Evolutionary conservation across 2,888 invertebrate genomes (phyloP).

Genomic region (Macrosoma leucophasiata): DNA sequence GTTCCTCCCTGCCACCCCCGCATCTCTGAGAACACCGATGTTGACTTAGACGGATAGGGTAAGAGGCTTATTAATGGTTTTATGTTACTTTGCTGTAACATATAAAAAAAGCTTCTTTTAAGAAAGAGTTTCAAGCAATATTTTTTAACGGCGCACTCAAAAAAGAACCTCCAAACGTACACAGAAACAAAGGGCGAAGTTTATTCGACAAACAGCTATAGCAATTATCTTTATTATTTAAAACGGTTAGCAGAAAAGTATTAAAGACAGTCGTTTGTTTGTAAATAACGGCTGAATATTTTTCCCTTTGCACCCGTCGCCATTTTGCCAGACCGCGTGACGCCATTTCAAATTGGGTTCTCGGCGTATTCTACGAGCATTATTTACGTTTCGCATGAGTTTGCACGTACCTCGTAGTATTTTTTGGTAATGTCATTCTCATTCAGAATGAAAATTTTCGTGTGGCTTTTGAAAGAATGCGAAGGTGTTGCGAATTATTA

Average conservation of each 20-base stretch:
- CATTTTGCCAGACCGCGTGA: conserved; percentile 73
- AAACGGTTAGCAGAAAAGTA: too few species aligned
- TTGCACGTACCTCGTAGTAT: conserved; percentile 17
- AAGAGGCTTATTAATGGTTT: conserved; percentile 76
- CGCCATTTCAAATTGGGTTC: conserved; percentile 65
- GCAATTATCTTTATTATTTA: too few species aligned
- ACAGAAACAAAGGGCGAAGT: too few species aligned
- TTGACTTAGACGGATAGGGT: conserved; percentile 76
- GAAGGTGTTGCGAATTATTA: too few species aligned
- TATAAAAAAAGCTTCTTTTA: conserved; percentile 34
- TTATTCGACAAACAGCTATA: too few species aligned
- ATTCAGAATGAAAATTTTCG: too few species aligned
- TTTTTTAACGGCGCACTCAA: too few species aligned
- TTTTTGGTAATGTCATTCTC: too few species aligned
- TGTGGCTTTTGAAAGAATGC: too few species aligned
- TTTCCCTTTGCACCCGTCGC: conserved; percentile 45
- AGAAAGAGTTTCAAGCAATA: conserved; percentile 24
- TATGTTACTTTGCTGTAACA: conserved; percentile 60
- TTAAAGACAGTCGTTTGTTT: too few species aligned
- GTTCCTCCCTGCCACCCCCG: conserved; percentile 39
- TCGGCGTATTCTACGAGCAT: conserved; percentile 29
- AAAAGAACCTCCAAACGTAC: too few species aligned
- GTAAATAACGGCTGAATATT: conserved; percentile 49
- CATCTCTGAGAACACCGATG: conserved; percentile 68
- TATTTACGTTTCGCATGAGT: conserved; percentile 23